Percentiles rank a stretch among this genome's conserved stretches.
These are phyloP conservation scores for Ovis canadensis DNA, from an alignment of 2,113 vertebrate genomes.

Conservation along the genomic window DNA sequence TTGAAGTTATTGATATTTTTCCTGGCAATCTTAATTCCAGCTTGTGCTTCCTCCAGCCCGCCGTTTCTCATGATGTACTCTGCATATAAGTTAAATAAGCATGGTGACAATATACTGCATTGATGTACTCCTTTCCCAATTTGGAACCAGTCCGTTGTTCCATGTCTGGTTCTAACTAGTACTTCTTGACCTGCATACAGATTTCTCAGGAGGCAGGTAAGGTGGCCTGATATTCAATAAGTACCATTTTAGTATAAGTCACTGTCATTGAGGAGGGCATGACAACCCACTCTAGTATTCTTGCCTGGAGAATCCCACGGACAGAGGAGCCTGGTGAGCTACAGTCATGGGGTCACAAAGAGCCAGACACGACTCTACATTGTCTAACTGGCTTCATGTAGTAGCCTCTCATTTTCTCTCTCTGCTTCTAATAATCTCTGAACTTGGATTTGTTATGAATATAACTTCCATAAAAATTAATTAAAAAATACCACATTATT, in stretches of 20 bases:
- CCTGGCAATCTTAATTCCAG: background rate
- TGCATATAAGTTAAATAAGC: background rate
- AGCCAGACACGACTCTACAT: background rate
- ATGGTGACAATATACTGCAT: background rate
- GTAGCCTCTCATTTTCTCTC: background rate
- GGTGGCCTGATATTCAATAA: background rate
- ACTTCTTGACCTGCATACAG: background rate
- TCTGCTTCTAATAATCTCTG: background rate
- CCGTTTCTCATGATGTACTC: background rate
- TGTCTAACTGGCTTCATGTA: background rate
- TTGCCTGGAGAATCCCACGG: background rate
- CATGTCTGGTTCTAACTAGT: background rate
- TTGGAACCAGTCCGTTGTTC: background rate
- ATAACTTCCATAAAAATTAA: background rate
- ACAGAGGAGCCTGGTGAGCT: background rate
- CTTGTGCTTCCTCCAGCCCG: rapidly evolving
- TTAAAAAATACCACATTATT: background rate
- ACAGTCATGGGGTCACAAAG: background rate
- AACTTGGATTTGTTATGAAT: background rate
- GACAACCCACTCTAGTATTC: background rate
- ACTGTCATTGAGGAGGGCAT: background rate
- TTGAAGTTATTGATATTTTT: background rate
- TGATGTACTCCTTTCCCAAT: background rate
- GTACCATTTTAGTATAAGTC: background rate
- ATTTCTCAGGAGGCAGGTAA: background rate